Evolutionary conservation across 1,140 invertebrate species (phyloP).

Genomic region (Drosophila serrata): DNA sequence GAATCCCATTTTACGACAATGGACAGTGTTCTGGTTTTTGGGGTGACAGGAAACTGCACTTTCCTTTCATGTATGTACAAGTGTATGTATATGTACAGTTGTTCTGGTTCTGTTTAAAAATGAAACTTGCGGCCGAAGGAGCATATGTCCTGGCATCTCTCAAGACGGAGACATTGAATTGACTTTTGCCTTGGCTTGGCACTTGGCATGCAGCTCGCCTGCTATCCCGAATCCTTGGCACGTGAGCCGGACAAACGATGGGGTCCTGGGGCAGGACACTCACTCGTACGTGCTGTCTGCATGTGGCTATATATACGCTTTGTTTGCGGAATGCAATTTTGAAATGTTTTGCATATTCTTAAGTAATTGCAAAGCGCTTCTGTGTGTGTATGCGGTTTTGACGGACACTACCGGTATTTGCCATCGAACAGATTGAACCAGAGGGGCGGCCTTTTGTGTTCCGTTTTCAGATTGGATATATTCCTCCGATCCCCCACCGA

Average conservation of each 20-base stretch:
- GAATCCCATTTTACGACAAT: constrained; percentile 42
- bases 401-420: constrained; percentile 21
- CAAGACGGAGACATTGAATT: constrained; percentile 53
- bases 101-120: constrained; percentile 29
- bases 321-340: constrained; percentile 70
- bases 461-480: constrained; percentile 11
- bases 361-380: constrained; percentile 67
- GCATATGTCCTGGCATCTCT: constrained; percentile 46
- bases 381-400: constrained; percentile 36
- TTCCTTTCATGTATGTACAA: constrained; percentile 9
- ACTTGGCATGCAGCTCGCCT: constrained; percentile 39
- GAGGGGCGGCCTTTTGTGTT: constrained; percentile 13
- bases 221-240: constrained; percentile 46
- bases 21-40: constrained; percentile 34
- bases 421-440: constrained; percentile 49
- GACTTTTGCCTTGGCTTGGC: constrained; percentile 47
- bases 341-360: constrained; percentile 73
- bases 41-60: constrained; percentile 23
- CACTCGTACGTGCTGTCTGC: constrained; percentile 22
- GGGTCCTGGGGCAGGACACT: constrained; percentile 21
- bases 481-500: not conserved
- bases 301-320: constrained; percentile 27
- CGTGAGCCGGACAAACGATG: constrained; percentile 46
- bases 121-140: constrained; percentile 27
- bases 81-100: not conserved